phyloP scores from a whole-genome alignment of 2,888 invertebrate species.

The Congeria kusceri region DNA sequence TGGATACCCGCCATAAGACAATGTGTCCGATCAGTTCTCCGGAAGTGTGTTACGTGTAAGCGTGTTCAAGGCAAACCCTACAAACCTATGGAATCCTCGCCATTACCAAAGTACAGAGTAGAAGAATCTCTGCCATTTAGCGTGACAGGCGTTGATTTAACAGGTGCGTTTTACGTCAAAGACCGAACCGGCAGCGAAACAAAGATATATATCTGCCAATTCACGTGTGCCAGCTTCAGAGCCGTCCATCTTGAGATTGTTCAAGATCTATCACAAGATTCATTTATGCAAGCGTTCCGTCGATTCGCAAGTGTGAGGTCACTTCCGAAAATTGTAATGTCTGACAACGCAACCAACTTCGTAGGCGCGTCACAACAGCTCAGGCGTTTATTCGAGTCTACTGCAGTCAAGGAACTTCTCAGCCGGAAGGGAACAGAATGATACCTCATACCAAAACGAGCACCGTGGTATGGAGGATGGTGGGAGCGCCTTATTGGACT shows the following conservation, averaged over 20 bases:
- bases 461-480: constrained; percentile 8
- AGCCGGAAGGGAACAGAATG: constrained; percentile 2
- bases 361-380: neutral
- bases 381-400: neutral
- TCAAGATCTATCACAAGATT: neutral
- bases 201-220: neutral
- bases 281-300: neutral
- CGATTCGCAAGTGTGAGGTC: neutral
- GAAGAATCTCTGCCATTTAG: neutral
- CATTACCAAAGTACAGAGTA: neutral
- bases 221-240: neutral
- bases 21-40: neutral
- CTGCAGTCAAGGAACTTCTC: neutral
- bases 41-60: neutral
- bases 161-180: neutral
- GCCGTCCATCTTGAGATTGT: neutral
- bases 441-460: neutral
- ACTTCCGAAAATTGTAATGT: neutral
- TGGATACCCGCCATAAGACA: neutral
- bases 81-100: neutral
- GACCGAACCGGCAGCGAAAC: neutral
- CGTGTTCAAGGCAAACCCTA: constrained; percentile 4
- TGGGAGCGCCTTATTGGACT: constrained; percentile 9
- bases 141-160: constrained; percentile 4
- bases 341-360: neutral